A percentile compares a stretch with the other conserved stretches of the same genome.
Evolutionary conservation across 2,797 vertebrate genomes (phyloP).

Genomic region (Pteronotus mesoamericanus): DNA sequence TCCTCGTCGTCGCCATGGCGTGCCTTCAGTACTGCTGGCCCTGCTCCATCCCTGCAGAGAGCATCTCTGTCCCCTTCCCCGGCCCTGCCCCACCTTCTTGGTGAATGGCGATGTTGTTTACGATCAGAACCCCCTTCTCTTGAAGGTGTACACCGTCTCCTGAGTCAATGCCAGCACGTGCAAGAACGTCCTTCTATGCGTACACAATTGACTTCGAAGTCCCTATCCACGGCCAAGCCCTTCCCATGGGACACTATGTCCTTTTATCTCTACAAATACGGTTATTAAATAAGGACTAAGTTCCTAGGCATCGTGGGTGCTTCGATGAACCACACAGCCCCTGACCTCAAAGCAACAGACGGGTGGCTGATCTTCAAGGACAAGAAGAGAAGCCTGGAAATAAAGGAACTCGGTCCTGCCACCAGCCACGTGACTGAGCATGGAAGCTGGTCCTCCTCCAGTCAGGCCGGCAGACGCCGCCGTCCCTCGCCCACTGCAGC

Average conservation of each 20-base stretch:
- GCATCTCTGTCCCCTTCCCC: not conserved
- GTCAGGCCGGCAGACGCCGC: fast-evolving
- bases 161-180: not conserved
- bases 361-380: not conserved
- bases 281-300: not conserved
- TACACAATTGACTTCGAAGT: not conserved
- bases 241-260: fast-evolving
- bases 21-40: not conserved
- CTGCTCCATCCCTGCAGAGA: fast-evolving
- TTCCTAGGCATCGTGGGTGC: not conserved
- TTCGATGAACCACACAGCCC: not conserved
- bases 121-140: no score
- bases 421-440: fast-evolving
- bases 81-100: no score
- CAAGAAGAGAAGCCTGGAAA: not conserved
- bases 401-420: not conserved
- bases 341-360: not conserved
- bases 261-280: not conserved
- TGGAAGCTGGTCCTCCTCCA: not conserved
- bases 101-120: no score
- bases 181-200: no score
- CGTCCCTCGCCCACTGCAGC: not conserved
- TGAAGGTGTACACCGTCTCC: no score
- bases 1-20: not conserved
- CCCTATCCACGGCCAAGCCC: fast-evolving